Evolutionary conservation across 2,888 invertebrate genomes (phyloP).

Genomic region (Nudaria mundana): DNA sequence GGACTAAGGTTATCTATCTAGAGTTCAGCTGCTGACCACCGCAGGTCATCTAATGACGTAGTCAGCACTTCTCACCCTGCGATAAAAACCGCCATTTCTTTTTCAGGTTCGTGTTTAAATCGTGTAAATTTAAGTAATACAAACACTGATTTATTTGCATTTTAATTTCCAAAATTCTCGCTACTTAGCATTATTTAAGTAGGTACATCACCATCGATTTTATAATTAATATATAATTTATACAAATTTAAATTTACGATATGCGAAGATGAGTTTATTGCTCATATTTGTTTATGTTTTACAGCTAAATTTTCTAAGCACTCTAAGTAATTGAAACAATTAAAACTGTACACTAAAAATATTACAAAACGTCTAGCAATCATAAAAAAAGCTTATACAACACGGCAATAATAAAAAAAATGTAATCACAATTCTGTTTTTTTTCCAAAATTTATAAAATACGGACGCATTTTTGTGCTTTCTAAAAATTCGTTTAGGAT

Average conservation of each 20-base stretch:
- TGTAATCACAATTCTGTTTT: slow-evolving; percentile 34
- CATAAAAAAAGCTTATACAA: slow-evolving; percentile 19
- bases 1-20: too few relatives aligned
- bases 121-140: slow-evolving; percentile 23
- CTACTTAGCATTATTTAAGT: slow-evolving; percentile 56
- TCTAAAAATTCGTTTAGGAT: slow-evolving; percentile 10
- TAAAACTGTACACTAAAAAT: background rate
- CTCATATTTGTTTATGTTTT: slow-evolving; percentile 43
- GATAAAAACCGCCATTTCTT: too few relatives aligned
- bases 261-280: slow-evolving; percentile 66
- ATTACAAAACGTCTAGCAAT: slow-evolving; percentile 13
- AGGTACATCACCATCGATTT: slow-evolving; percentile 41
- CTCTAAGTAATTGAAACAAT: slow-evolving; percentile 12
- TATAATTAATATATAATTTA: slow-evolving; percentile 36
- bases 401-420: slow-evolving; percentile 26
- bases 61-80: too few relatives aligned
- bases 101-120: too few relatives aligned
- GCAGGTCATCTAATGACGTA: too few relatives aligned
- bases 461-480: slow-evolving; percentile 6
- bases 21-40: too few relatives aligned
- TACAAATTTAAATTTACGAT: slow-evolving; percentile 60
- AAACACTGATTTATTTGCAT: slow-evolving; percentile 34
- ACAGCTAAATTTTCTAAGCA: slow-evolving; percentile 30
- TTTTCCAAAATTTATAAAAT: slow-evolving; percentile 16
- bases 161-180: slow-evolving; percentile 63